Evolutionary conservation across 2,888 invertebrate genomes (phyloP).

Genomic region (Tipula lateralis): DNA sequence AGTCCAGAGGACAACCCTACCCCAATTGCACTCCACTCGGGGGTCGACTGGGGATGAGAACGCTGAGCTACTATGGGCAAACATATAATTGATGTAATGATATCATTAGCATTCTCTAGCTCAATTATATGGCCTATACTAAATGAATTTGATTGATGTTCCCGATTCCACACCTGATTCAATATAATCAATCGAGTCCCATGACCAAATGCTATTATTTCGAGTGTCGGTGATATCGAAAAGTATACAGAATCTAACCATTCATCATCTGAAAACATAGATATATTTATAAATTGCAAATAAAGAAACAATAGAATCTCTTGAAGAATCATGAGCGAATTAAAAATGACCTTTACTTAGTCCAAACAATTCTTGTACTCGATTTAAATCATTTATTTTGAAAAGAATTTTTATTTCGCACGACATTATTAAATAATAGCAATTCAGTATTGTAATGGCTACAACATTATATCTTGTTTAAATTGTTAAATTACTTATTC

Average conservation of each 20-base stretch:
- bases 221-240: conserved; percentile 68
- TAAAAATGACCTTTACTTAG: conserved; percentile 50
- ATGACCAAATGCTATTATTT: conserved; percentile 63
- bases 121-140: conserved; percentile 56
- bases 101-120: conserved; percentile 52
- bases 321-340: neutral
- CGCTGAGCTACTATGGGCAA: conserved; percentile 48
- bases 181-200: conserved; percentile 62
- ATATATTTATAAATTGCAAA: neutral
- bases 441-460: no score
- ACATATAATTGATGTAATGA: conserved; percentile 51
- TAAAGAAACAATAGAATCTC: neutral
- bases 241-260: conserved; percentile 66
- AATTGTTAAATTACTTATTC: neutral
- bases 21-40: conserved; percentile 91
- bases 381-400: conserved; percentile 57
- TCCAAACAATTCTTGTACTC: conserved; percentile 56
- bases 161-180: conserved; percentile 59
- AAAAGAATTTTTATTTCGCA: conserved; percentile 62
- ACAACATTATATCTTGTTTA: neutral
- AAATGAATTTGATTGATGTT: conserved; percentile 47
- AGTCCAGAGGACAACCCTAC: conserved; percentile 81
- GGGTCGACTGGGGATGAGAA: conserved; percentile 38
- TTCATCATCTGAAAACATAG: conserved; percentile 48
- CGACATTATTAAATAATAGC: conserved; percentile 48